Percentiles rank a stretch among this genome's conserved stretches.
Conservation (phyloP, 2,888 invertebrate species). For the Arge pagana region DNA sequence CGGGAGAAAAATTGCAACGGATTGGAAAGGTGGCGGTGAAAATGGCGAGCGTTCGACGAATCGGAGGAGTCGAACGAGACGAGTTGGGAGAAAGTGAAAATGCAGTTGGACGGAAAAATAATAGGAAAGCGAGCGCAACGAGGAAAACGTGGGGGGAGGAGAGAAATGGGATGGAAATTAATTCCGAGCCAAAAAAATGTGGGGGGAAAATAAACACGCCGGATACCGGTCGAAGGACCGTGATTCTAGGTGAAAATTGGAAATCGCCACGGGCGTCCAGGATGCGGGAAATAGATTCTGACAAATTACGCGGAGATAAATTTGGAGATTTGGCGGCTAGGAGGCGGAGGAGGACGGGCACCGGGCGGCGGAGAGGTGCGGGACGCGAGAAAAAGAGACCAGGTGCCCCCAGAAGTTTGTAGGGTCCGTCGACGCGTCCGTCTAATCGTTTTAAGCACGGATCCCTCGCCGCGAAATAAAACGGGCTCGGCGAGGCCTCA, state of each 20-base stretch:
- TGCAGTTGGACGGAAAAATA: constrained; percentile 15
- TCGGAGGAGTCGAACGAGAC: no score
- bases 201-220: no score
- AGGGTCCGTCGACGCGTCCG: constrained; percentile 16
- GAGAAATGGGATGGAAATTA: no score
- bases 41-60: no score
- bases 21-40: no score
- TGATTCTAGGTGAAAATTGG: no score
- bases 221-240: no score
- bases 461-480: constrained; percentile 25
- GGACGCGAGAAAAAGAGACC: constrained; percentile 17
- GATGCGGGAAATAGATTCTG: constrained; percentile 27
- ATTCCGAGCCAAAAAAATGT: no score
- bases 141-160: constrained; percentile 7
- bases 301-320: constrained; percentile 51
- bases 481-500: constrained; percentile 6
- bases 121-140: constrained; percentile 11
- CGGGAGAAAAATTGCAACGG: no score
- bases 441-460: constrained; percentile 46
- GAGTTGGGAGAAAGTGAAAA: no score
- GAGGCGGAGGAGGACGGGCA: no score
- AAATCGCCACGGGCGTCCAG: constrained; percentile 29
- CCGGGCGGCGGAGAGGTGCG: no score
- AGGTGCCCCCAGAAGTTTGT: constrained; percentile 4
- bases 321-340: constrained; percentile 42